Evolutionary conservation across 2,113 vertebrate species (phyloP).

Genomic region (Phylloscopus whistleri): DNA sequence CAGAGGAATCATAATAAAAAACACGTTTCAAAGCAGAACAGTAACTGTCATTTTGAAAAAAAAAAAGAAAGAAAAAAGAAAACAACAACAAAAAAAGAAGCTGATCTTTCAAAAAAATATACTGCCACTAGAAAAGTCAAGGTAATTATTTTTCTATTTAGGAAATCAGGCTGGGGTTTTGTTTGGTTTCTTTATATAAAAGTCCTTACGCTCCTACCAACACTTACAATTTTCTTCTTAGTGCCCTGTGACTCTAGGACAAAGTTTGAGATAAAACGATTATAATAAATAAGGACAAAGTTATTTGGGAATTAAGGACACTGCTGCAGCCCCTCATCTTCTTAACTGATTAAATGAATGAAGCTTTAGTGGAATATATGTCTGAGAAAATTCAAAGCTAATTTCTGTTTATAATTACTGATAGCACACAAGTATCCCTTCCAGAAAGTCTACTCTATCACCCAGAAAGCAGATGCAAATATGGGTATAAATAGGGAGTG

Average conservation of each 20-base stretch:
- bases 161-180: neutral
- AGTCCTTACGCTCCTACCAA: neutral
- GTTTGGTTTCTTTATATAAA: neutral
- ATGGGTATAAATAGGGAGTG: neutral
- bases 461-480: conserved; percentile 30
- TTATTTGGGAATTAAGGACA: neutral
- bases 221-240: neutral
- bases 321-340: neutral
- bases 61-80: neutral
- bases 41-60: neutral
- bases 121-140: neutral
- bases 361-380: neutral
- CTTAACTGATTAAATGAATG: neutral
- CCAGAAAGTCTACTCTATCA: neutral
- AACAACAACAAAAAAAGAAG: neutral
- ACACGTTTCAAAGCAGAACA: neutral
- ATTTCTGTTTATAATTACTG: conserved; percentile 9
- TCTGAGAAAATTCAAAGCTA: neutral
- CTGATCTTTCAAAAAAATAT: neutral
- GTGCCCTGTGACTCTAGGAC: conserved; percentile 10
- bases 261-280: conserved; percentile 4
- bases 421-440: neutral
- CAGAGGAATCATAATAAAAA: neutral
- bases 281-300: neutral
- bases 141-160: conserved; percentile 34